Evolutionary conservation across 37 sponge, comb jelly and placozoan species (phyloP).

Genomic region (Ianthella basta): DNA sequence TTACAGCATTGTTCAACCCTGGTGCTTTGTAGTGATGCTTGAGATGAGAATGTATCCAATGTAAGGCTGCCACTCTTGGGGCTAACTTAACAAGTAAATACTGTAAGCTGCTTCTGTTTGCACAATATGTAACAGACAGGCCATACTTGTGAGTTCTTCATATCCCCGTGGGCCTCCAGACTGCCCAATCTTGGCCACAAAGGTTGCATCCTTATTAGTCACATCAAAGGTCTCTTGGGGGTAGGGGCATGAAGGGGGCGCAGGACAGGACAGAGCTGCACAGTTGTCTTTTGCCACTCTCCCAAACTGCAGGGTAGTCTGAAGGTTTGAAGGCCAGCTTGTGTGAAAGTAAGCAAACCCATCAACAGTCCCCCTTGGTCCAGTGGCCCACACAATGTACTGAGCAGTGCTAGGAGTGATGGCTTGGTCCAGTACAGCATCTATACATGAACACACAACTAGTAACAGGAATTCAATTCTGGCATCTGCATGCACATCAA

Average conservation of each 20-base stretch:
- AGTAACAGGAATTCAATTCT: no score
- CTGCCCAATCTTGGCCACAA: slow-evolving; percentile 56
- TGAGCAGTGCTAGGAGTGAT: not conserved
- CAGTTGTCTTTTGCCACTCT: not conserved
- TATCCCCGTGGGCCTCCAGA: slow-evolving; percentile 62
- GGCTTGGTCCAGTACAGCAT: no score
- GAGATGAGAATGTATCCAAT: no score
- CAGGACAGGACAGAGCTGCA: not conserved
- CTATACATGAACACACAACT: no score
- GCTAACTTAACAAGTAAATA: no score
- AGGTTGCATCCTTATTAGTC: slow-evolving; percentile 2
- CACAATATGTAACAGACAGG: no score
- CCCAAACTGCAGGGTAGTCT: not conserved
- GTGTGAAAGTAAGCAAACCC: not conserved
- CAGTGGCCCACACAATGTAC: slow-evolving; percentile 73
- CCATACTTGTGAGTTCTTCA: slow-evolving; percentile 66
- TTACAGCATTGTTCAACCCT: no score
- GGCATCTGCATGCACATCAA: no score
- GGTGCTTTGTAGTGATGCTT: no score
- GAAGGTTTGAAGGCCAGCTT: not conserved
- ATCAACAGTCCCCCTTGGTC: slow-evolving; percentile 12
- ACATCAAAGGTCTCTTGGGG: not conserved
- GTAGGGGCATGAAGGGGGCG: not conserved
- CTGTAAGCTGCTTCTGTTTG: no score
- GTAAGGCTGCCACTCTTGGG: not conserved